Base-by-base conservation (phyloP, 2,113 vertebrate species). In the Polyodon spathula region DNA sequence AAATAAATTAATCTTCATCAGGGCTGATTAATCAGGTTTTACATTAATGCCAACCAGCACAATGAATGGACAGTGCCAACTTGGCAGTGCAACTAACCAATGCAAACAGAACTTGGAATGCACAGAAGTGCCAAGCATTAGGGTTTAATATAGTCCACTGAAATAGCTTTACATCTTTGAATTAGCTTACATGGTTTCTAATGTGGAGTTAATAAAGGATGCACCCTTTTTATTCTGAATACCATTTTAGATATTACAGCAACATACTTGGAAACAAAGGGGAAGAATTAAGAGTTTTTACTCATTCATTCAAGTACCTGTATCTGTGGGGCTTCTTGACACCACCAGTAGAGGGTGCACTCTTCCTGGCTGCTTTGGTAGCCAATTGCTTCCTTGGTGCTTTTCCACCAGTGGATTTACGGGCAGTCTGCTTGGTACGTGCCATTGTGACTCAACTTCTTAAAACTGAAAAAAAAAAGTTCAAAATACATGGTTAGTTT, bases 341-440 rank as follows among this genome's bases (percentile, higher is more conserved):
- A 40, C 90, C 92, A 1, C 92, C 91, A 0, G 91, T 91, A 52
- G 91, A 90, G 37, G 90, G 89, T 46, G 60, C 79, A 64, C 89
- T 92, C 72, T 93, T 93, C 56, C 89, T 83, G 14, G 90, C 90
- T 0, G 91, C 92, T 48, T 93, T 93, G 0, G 92, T 92, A 4
- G 92, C 90, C 62, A 93, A 73, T 73, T 92, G 90, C 66, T 93
- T 93, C 66, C 90, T 89, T 0, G 92, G 92, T 5, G 93, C 93
- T 56, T 95, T 95, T 40, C 91, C 92, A 58, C 93, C 93, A 0
- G 93, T 93, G 14, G 91, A 93, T 67, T 93, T 92, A 83, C 91
- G 89, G 62, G 91, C 90, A 0, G 91, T 92, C 76, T 93, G 91
- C 87, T 93, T 93, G 37, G 92, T 94, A 84, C 92, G 92, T 71